Percentiles rank a stretch among this genome's conserved stretches.
Conservation (phyloP, 2,888 invertebrate genomes). For the Himalopsyche anomala region DNA sequence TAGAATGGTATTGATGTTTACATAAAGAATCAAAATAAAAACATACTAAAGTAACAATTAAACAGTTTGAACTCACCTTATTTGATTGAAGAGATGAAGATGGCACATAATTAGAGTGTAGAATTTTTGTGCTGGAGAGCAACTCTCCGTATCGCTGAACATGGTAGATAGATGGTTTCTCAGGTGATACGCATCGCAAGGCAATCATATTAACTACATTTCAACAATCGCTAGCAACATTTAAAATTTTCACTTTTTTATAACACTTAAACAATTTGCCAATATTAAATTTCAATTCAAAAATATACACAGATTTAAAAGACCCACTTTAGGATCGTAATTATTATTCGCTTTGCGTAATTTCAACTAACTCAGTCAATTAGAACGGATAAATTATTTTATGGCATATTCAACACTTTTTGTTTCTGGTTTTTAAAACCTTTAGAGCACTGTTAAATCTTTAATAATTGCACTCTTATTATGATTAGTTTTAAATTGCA, state of each 20-base stretch:
- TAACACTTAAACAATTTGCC: background rate
- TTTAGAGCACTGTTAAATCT: slow-evolving; percentile 40
- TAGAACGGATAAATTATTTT: background rate
- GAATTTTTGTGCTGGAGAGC: background rate
- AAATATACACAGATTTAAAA: background rate
- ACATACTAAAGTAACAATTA: too few relatives aligned
- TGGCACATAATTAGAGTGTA: background rate
- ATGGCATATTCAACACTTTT: background rate
- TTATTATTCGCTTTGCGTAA: background rate
- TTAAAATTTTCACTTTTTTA: background rate
- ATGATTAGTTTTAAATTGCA: slow-evolving; percentile 19
- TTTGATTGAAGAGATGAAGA: background rate
- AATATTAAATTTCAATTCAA: background rate
- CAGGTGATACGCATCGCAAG: background rate
- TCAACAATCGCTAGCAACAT: background rate
- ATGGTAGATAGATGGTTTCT: background rate
- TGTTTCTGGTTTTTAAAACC: slow-evolving; percentile 21
- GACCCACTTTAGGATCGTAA: background rate
- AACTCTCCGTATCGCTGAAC: background rate
- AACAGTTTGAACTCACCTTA: background rate
- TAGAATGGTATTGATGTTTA: too few relatives aligned
- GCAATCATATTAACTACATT: background rate
- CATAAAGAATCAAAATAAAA: too few relatives aligned
- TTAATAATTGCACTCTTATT: slow-evolving; percentile 25
- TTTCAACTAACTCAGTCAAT: background rate